These are phyloP conservation scores for Alosa alosa DNA, from an alignment of 2,113 vertebrate species.

Conservation along the genomic window DNA sequence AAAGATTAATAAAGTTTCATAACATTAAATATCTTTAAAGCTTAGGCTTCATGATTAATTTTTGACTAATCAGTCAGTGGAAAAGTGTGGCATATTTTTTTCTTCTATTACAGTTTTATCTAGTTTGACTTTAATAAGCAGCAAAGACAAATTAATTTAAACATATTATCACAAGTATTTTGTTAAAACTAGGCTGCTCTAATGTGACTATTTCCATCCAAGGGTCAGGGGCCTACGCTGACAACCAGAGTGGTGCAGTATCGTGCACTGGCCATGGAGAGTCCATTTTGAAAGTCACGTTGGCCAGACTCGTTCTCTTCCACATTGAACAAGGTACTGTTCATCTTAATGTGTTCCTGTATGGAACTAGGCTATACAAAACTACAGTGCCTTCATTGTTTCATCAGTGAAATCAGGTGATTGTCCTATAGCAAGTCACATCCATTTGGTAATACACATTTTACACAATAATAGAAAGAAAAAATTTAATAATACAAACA, in stretches of 20 bases:
- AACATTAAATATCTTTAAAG: not conserved
- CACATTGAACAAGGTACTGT: conserved; percentile 68
- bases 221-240: conserved; percentile 67
- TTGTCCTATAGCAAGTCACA: too few relatives aligned
- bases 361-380: too few relatives aligned
- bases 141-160: not conserved
- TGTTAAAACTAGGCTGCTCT: not conserved
- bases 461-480: too few relatives aligned
- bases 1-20: not conserved
- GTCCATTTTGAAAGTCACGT: conserved; percentile 70
- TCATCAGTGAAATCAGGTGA: too few relatives aligned
- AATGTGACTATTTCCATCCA: conserved; percentile 5
- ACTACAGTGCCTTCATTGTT: too few relatives aligned
- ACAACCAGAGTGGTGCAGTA: conserved; percentile 63
- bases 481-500: too few relatives aligned
- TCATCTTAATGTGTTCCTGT: not conserved
- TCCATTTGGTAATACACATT: too few relatives aligned
- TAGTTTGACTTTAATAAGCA: not conserved
- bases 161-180: not conserved
- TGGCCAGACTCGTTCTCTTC: conserved; percentile 68
- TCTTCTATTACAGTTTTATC: not conserved
- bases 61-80: not conserved
- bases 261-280: conserved; percentile 68
- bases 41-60: not conserved
- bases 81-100: not conserved